Base-by-base conservation (phyloP, 2,888 invertebrate species). In the Hedychridium roseum region DNA sequence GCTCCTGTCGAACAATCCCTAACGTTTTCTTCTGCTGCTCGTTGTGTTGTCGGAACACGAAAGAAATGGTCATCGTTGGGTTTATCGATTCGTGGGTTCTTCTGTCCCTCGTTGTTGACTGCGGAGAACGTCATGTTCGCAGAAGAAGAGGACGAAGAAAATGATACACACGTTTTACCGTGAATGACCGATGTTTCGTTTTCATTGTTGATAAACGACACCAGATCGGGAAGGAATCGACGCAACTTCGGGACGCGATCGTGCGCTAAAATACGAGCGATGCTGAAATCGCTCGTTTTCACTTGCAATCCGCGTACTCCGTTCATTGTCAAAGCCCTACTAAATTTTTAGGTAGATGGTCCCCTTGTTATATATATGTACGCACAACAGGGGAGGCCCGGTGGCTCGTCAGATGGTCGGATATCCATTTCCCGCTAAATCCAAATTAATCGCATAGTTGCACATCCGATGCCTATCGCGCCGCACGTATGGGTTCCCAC, bases 381-480 rank as follows among this genome's bases (percentile, higher is more conserved):
- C n/a, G 30, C 3, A 16, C 39, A 15, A 16, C 14, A 12, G 16
- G 23, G 2, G 27, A 27, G 14, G 14, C 32, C 12, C 36, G n/a
- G n/a, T n/a, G n/a, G n/a, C n/a, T n/a, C n/a, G n/a, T n/a, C n/a
- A n/a, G n/a, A 47, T 30, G 40, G 14, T n/a, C 43, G 12, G 31
- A 41, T 60, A 70, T 70, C 63, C 54, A 66, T 72, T 71, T 67
- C 58, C 54, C 53, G 43, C 52, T 50, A 54, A 60, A 63, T 66
- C 68, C 71, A 68, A 75, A 78, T 77, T 77, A 76, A 60, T 67
- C 77, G 76, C 76, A 71, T 78, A 73, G 74, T 73, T 73, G 77
- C 74, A 71, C 72, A 68, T 54, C 52, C 54, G 74, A 76, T 75
- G 68, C 68, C 70, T 76, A 76, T 76, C 75, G 54, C 64, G 48